Percentiles rank a stretch among this genome's conserved stretches.
Evolutionary conservation across 2,113 vertebrate species (phyloP).

Genomic region (Synchiropus splendidus): DNA sequence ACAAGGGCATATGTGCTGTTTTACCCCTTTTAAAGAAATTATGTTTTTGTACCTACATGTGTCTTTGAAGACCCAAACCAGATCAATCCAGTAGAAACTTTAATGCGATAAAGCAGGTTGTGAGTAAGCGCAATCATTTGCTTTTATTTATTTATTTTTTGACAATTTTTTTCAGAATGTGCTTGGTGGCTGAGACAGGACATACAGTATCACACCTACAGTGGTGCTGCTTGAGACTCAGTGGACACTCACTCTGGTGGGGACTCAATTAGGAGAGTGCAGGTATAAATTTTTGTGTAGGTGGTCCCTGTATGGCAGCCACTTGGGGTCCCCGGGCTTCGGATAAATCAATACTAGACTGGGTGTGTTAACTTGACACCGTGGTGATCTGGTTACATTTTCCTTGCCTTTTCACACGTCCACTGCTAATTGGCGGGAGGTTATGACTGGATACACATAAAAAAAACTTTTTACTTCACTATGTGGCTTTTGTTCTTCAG

Average conservation of each 20-base stretch:
- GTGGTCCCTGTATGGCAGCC: slow-evolving; percentile 48
- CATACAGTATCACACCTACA: background rate
- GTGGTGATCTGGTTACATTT: slow-evolving; percentile 19
- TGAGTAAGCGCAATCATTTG: too few species aligned
- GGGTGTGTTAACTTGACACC: slow-evolving; percentile 19
- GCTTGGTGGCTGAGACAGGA: too few species aligned
- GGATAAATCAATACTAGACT: slow-evolving; percentile 47
- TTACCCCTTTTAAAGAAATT: too few species aligned
- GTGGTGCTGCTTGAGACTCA: slow-evolving; percentile 17
- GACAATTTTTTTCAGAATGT: too few species aligned
- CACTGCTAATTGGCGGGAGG: slow-evolving; percentile 48
- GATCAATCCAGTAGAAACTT: too few species aligned
- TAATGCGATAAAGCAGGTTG: too few species aligned
- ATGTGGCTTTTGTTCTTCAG: too few species aligned
- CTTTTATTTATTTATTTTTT: too few species aligned
- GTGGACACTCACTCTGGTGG: slow-evolving; percentile 14
- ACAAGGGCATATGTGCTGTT: too few species aligned
- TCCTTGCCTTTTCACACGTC: background rate
- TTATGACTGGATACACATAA: slow-evolving; percentile 1
- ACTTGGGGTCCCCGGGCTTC: slow-evolving; percentile 18
- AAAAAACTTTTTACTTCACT: too few species aligned
- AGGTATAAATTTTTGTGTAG: slow-evolving; percentile 53
- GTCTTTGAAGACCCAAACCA: background rate
- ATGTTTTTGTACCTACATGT: too few species aligned
- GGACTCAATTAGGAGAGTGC: slow-evolving; percentile 52